Conservation (phyloP, 1,140 invertebrate species). For the Drosophila persimilis region DNA sequence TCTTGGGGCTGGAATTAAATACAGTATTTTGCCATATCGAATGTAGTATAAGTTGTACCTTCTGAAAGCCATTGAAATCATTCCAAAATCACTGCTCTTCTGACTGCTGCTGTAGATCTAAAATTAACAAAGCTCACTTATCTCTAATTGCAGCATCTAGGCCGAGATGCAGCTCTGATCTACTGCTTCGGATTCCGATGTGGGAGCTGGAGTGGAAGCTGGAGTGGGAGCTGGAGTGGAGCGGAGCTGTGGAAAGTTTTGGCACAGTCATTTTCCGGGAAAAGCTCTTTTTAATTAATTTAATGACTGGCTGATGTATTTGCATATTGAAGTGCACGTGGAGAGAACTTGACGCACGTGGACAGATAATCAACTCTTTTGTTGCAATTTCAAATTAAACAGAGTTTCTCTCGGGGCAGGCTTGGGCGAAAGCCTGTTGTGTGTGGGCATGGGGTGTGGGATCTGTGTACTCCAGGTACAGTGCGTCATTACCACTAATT, state of each 20-base stretch:
- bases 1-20: too few relatives aligned
- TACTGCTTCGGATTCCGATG: background rate
- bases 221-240: too few relatives aligned
- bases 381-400: slow-evolving; percentile 38
- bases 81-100: too few relatives aligned
- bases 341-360: slow-evolving; percentile 39
- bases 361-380: slow-evolving; percentile 59
- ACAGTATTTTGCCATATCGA: too few relatives aligned
- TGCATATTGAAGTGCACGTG: slow-evolving; percentile 68
- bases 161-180: background rate
- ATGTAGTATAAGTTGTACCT: too few relatives aligned
- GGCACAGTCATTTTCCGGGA: slow-evolving; percentile 43
- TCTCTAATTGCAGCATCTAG: too few relatives aligned
- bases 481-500: slow-evolving; percentile 35
- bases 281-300: slow-evolving; percentile 68
- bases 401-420: slow-evolving; percentile 6
- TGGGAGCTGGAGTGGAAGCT: background rate
- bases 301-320: slow-evolving; percentile 67
- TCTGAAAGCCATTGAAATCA: too few relatives aligned
- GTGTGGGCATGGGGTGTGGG: background rate
- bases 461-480: slow-evolving; percentile 1
- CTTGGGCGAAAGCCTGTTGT: background rate
- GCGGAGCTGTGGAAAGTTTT: slow-evolving; percentile 31
- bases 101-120: too few relatives aligned
- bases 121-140: too few relatives aligned